These are phyloP conservation scores for cattle (Bos taurus) DNA, from an alignment of 2,113 vertebrate genomes.

Conservation along the genomic window DNA sequence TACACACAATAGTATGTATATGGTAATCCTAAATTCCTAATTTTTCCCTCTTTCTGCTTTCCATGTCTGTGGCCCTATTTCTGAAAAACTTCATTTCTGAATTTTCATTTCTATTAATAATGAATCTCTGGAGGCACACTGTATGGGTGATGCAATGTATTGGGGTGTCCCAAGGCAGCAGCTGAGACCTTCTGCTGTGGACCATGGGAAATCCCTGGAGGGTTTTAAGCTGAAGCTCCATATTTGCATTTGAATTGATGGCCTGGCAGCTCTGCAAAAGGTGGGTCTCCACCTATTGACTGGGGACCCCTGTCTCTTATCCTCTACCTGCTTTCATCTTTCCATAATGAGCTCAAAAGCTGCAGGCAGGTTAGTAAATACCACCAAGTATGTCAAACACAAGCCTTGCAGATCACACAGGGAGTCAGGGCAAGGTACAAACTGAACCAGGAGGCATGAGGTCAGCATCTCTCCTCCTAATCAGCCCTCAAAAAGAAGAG, in stretches of 20 bases:
- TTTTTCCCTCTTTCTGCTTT: neutral
- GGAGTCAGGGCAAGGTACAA: neutral
- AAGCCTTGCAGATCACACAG: neutral
- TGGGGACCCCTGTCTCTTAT: neutral
- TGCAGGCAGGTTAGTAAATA: neutral
- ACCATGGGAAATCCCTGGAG: neutral
- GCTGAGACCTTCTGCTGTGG: neutral
- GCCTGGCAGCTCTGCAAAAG: neutral
- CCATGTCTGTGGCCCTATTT: neutral
- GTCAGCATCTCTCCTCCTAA: neutral
- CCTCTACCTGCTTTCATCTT: neutral
- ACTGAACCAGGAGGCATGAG: neutral
- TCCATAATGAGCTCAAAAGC: neutral
- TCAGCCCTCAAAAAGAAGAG: neutral
- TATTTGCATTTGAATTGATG: neutral
- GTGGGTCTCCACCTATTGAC: neutral
- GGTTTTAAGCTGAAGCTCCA: neutral
- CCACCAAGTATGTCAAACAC: neutral
- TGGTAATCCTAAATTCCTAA: neutral
- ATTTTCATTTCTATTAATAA: neutral
- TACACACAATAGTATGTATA: neutral
- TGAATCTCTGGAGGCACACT: neutral
- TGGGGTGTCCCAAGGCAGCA: neutral
- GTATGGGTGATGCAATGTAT: neutral
- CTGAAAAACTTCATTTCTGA: neutral